Base-by-base conservation (phyloP, 2,797 vertebrate genomes). In the Malacoctenus gilli region DNA sequence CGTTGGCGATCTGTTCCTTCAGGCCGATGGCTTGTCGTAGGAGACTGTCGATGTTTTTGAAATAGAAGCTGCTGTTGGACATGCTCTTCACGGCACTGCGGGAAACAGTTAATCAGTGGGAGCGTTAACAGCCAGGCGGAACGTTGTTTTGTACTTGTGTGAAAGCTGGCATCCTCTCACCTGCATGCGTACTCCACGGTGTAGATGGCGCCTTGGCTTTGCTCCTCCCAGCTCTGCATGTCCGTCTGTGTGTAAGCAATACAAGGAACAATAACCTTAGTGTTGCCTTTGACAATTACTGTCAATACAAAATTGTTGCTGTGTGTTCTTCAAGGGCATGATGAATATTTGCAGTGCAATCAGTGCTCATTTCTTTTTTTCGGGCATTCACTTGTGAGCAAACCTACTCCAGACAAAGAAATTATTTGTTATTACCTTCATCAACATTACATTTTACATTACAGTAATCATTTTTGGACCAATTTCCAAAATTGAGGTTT, bases 211-310 rank as follows among this genome's bases (percentile, higher is more conserved):
- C 97, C 97, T 82, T 99, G 97, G 77, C 97, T 98, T 72, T 99
- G 97, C 72, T 98, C 95, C 72, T 99, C 97, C 96, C 95, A 98
- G 60, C 93, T 94, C 87, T 99, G 97, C 97, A 99, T 99, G 76
- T 99, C 95, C 0, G 96, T 95, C 97, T 99, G 85, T 34, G n/a
- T 11, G 1, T n/a, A n/a, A n/a, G n/a, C n/a, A n/a, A n/a, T n/a
- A n/a, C n/a, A n/a, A n/a, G n/a, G n/a, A n/a, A n/a, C n/a, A n/a
- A n/a, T n/a, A n/a, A n/a, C n/a, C n/a, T n/a, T n/a, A n/a, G n/a
- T n/a, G n/a, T n/a, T n/a, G n/a, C n/a, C n/a, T n/a, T n/a, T n/a
- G n/a, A n/a, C n/a, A n/a, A n/a, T n/a, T n/a, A n/a, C n/a, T n/a
- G n/a, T n/a, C n/a, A n/a, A n/a, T n/a, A n/a, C n/a, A n/a, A n/a